A percentile compares a stretch with the other conserved stretches of the same genome.
Evolutionary conservation across 1,140 invertebrate genomes (phyloP).

Genomic region (Sycobia sp.): DNA sequence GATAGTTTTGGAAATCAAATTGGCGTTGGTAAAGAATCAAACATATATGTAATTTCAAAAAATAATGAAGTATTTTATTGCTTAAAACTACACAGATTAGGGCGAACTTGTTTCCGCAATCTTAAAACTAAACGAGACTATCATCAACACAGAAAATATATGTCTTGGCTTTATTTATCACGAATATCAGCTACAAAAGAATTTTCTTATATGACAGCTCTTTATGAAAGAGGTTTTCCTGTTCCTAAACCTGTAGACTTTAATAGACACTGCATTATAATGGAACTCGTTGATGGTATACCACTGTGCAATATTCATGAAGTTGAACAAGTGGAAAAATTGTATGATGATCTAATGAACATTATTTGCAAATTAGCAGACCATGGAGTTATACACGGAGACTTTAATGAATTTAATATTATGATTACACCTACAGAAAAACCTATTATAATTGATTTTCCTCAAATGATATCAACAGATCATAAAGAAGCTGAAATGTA

Average conservation of each 20-base stretch:
- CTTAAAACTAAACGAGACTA: constrained; percentile 97
- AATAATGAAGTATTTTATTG: constrained; percentile 72
- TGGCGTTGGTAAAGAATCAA: constrained; percentile 97
- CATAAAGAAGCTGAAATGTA: constrained; percentile 93
- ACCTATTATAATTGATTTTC: constrained; percentile 96
- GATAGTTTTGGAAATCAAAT: constrained; percentile 96
- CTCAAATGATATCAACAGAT: constrained; percentile 96
- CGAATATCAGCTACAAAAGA: constrained; percentile 96
- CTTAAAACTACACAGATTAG: constrained; percentile 93
- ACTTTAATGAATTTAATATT: constrained; percentile 99
- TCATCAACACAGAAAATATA: constrained; percentile 85
- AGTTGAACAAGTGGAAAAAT: constrained; percentile 74
- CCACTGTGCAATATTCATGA: constrained; percentile 82
- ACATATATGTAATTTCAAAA: constrained; percentile 84
- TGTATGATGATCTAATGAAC: constrained; percentile 96
- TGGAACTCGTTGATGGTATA: constrained; percentile 86
- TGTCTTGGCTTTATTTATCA: constrained; percentile 97
- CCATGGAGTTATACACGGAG: constrained; percentile 96
- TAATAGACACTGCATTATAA: constrained; percentile 95
- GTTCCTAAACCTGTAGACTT: constrained; percentile 94
- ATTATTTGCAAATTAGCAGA: constrained; percentile 89
- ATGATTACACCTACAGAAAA: constrained; percentile 83
- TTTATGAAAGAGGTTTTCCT: constrained; percentile 89
- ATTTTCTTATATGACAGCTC: constrained; percentile 97
- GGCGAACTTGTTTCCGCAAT: constrained; percentile 95